Base-by-base conservation (phyloP, 2,797 vertebrate species). In the Hydrocynus forskahlii region DNA sequence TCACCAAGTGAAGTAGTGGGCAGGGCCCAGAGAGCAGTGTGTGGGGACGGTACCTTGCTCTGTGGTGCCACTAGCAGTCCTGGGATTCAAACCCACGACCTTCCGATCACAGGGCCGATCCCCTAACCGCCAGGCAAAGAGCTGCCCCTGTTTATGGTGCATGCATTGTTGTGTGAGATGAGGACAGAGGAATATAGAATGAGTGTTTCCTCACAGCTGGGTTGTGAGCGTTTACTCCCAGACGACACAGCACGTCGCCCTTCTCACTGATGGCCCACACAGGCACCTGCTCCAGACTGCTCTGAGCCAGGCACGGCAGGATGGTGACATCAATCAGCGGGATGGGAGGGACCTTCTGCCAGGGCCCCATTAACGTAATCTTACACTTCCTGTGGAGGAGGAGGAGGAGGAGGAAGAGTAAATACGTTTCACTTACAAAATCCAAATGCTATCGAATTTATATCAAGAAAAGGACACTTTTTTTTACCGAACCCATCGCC, bases 191-290 rank as follows among this genome's bases (percentile, higher is more conserved):
- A 23, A 68, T 70, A 14, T 40, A 43, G 5, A 25, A 45, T 35
- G 57, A 19, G 1, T 4, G 35, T 73, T 43, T 38, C 7, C 86
- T 84, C 68, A 87, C 86, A 17, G 86, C 84, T 48, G 97, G 96
- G 78, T 92, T 95, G 75, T 95, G 90, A 62, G 93, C 86, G 0
- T 93, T 95, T 83, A 97, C 96, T 2, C 95, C 96, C 69, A 98
- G 91, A 1, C 98, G 95, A 88, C 98, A 99, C 83, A 99, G 89
- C 63, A 99, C 97, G 0, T 99, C 98, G 38, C 98, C 98, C 89
- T 98, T 99, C 89, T 96, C 96, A 35, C 96, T 98, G 88, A 99
- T 88, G 75, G 96, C 98, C 98, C 98, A 99, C 54, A 99, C 90
- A 0, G 97, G 95, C 8, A 97, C 89, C 81, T 93, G 89, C 79